phyloP scores from a whole-genome alignment of 2,888 invertebrate genomes.

The Rotaria magnacalcarata region DNA sequence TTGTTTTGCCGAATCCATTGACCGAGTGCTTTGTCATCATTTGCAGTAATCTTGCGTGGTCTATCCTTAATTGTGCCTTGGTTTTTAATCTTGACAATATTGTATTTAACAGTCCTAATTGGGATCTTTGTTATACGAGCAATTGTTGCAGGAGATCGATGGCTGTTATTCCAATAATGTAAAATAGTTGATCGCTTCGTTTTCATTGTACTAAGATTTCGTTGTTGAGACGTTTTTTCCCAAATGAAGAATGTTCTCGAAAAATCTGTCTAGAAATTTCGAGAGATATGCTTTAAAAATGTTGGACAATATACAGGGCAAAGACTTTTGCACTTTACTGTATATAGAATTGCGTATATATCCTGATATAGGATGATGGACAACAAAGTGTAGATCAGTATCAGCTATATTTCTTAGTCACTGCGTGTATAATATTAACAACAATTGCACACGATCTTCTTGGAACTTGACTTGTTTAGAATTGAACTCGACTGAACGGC shows the following conservation, averaged over 20 bases:
- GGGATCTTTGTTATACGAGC: background rate
- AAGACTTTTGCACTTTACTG: no score
- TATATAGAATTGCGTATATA: no score
- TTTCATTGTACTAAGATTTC: background rate
- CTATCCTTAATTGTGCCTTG: background rate
- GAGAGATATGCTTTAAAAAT: no score
- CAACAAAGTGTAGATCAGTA: no score
- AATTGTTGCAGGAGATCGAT: background rate
- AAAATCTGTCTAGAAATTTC: no score
- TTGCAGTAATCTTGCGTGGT: background rate
- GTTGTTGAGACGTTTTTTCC: background rate
- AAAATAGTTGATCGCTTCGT: slow-evolving; percentile 19
- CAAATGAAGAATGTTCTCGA: background rate
- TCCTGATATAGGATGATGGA: no score
- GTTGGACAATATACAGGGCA: no score
- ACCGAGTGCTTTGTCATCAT: background rate
- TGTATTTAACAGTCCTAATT: background rate
- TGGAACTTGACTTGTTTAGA: no score
- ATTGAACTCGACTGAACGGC: no score
- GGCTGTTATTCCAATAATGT: background rate
- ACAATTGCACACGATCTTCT: no score
- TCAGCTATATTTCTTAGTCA: no score
- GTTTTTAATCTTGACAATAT: background rate
- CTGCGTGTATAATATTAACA: no score
- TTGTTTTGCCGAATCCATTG: background rate